These are phyloP conservation scores for Beris chalybata DNA, from an alignment of 2,888 invertebrate genomes.

Conservation along the genomic window DNA sequence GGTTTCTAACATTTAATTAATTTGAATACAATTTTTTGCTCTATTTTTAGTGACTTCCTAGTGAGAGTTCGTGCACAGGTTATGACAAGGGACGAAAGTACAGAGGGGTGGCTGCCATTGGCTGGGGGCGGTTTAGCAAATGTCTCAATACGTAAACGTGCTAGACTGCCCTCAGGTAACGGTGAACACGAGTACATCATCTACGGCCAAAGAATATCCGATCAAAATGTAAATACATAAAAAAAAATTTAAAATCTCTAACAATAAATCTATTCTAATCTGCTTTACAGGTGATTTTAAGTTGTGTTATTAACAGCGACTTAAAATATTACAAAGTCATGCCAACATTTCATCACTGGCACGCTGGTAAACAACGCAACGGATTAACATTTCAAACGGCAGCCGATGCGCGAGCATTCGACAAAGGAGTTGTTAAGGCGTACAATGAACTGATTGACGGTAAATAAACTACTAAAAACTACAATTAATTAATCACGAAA, in stretches of 20 bases:
- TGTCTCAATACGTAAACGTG: slow-evolving; percentile 84
- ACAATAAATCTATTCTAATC: slow-evolving; percentile 3
- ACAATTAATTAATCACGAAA: too few species aligned
- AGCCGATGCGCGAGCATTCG: slow-evolving; percentile 91
- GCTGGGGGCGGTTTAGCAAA: slow-evolving; percentile 93
- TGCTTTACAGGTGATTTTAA: slow-evolving; percentile 76
- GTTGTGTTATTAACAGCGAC: slow-evolving; percentile 93
- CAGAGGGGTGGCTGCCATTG: slow-evolving; percentile 93
- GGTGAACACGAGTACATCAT: slow-evolving; percentile 86
- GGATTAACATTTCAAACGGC: slow-evolving; percentile 96
- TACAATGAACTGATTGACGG: slow-evolving; percentile 90
- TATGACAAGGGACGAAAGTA: slow-evolving; percentile 97
- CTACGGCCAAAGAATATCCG: slow-evolving; percentile 88
- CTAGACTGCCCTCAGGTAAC: slow-evolving; percentile 59
- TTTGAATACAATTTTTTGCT: background rate
- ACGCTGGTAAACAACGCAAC: slow-evolving; percentile 91
- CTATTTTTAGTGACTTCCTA: slow-evolving; percentile 77
- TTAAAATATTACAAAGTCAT: slow-evolving; percentile 97
- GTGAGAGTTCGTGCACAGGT: slow-evolving; percentile 98
- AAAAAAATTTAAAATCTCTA: background rate
- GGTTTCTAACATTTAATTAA: too few species aligned
- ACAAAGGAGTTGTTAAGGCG: slow-evolving; percentile 86
- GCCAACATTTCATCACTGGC: slow-evolving; percentile 99
- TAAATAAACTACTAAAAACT: slow-evolving; percentile 57
- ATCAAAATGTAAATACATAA: slow-evolving; percentile 76